Conservation (phyloP, 2,113 vertebrate species). For the Nothocercus nigrocapillus region DNA sequence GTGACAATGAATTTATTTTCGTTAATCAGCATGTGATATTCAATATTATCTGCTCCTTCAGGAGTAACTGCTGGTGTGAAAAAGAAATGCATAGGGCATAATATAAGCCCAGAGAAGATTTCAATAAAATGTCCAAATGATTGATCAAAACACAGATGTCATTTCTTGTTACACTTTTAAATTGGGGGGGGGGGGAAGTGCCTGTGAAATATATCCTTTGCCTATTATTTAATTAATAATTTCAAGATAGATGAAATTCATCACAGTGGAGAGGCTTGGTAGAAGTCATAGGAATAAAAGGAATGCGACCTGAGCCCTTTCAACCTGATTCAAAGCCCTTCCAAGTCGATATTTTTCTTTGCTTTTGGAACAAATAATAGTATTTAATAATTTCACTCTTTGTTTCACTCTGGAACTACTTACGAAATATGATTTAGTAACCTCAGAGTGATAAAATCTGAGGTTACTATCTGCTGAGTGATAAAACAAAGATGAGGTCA, state of each 20-base stretch:
- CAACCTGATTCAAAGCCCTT: not conserved
- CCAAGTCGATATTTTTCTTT: conserved; percentile 5
- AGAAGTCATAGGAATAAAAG: conserved; percentile 10
- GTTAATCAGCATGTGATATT: not conserved
- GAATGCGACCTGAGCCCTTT: not conserved
- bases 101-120: not conserved
- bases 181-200: not conserved
- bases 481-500: not conserved
- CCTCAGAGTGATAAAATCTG: no score
- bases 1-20: not conserved
- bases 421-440: not conserved
- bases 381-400: not conserved
- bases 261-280: not conserved
- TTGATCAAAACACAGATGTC: not conserved
- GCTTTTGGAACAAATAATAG: not conserved
- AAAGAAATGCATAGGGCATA: not conserved
- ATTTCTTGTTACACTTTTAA: not conserved
- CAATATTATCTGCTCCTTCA: not conserved
- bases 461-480: no score
- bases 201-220: not conserved
- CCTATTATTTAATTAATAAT: not conserved
- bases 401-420: not conserved
- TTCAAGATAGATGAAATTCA: conserved; percentile 10
- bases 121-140: not conserved
- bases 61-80: not conserved